Evolutionary conservation across 1,140 invertebrate species (phyloP), one percentile per base, ranked within the genome.

Genomic region (Spodoptera litura): DNA sequence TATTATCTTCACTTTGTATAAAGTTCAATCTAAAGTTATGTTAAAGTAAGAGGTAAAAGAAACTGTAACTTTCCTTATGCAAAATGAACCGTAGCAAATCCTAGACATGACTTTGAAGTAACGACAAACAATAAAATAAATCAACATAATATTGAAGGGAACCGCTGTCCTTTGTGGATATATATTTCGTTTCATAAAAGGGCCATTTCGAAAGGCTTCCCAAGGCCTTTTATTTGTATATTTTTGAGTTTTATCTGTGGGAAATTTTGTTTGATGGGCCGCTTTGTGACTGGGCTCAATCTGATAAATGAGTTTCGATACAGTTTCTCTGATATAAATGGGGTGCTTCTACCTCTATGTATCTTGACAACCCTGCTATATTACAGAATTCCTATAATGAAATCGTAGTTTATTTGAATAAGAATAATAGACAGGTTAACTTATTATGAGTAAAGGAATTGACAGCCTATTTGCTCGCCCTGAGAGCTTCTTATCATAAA

Each of bases 301-400:
- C n/a, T 20, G 31, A 58, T 72, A 72, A 72, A 58, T 56, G 70
- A 56, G 70, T 58, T 72, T 72, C 53, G 53, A 72, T 58, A 56
- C 52, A 56, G 56, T 66, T 66, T 11, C 38, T 66, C 15, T 11
- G 49, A 49, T 66, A 49, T 38, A 31, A 62, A 62, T 66, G 49
- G 62, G 62, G 62, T 66, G 62, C 62, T 66, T 15, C 38, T 20
- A 25, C 62, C 51, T 15, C 38, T 20, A 25, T 66, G 38, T 49
- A 25, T 66, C 62, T 49, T 66, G 35, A 66, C 35, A 44, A 44
- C 62, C 38, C n/a, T 64, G 35, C 13, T 10, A 11, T 66, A 4
- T 44, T n/a, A 25, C 44, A 66, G 13, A 15, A 9, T 38, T 49
- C 44, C 35, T 64, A 31, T 6, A 44, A 0, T 10, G 38, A 13